Evolutionary conservation across 2,888 invertebrate species (phyloP).

Genomic region (Pyrocoelia pectoralis): DNA sequence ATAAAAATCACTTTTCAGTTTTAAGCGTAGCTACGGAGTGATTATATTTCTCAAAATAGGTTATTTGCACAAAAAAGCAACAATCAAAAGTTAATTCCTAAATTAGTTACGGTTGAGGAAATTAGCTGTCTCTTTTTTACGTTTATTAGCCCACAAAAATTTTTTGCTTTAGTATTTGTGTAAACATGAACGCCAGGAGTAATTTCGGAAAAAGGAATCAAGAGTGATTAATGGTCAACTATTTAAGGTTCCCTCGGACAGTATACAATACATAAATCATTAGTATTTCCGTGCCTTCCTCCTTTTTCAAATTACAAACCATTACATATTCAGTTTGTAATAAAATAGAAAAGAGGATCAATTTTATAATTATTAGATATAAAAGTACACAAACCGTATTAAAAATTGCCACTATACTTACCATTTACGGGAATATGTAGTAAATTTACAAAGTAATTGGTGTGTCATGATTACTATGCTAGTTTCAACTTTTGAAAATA

Average conservation of each 20-base stretch:
- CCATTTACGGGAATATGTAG: not conserved
- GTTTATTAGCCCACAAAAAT: too few relatives aligned
- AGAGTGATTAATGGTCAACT: not conserved
- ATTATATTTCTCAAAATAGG: too few relatives aligned
- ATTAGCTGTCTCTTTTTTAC: too few relatives aligned
- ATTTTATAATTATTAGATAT: too few relatives aligned
- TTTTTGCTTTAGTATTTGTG: not conserved
- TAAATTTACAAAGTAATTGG: constrained; percentile 9
- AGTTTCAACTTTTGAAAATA: constrained; percentile 11
- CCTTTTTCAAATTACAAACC: not conserved
- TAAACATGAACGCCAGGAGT: not conserved
- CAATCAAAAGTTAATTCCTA: too few relatives aligned
- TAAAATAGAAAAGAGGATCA: not conserved
- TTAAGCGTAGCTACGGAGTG: too few relatives aligned
- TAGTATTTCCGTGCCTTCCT: not conserved
- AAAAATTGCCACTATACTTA: not conserved
- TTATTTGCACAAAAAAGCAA: too few relatives aligned
- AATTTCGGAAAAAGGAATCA: not conserved
- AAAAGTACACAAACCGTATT: not conserved
- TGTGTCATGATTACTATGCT: constrained; percentile 12
- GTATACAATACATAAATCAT: not conserved
- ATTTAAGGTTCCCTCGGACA: not conserved
- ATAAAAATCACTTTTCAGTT: too few relatives aligned
- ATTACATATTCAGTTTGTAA: not conserved
- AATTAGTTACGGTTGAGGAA: too few relatives aligned